A percentile compares a stretch with the other conserved stretches of the same genome.
phyloP scores from a whole-genome alignment of 2,888 invertebrate genomes.

The Hydriomena furcata region DNA sequence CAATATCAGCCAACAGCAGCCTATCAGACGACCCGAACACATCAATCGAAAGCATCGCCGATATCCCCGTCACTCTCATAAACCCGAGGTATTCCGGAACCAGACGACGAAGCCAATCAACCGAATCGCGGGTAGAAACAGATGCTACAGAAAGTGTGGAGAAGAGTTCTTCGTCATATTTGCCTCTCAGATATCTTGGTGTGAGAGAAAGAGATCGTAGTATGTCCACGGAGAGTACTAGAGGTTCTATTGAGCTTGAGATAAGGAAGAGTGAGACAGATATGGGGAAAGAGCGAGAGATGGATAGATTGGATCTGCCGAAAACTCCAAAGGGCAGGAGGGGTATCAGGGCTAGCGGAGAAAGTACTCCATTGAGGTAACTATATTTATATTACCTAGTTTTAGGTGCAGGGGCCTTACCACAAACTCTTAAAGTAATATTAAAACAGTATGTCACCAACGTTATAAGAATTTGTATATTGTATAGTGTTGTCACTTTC shows the following conservation, averaged over 20 bases:
- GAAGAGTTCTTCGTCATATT: conserved; percentile 5
- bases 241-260: not conserved
- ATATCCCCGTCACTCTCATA: conserved; percentile 69
- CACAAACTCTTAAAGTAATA: no score
- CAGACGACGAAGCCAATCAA: conserved; percentile 12
- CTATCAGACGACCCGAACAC: conserved; percentile 73
- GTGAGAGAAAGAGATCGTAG: conserved; percentile 2
- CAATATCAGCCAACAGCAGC: conserved; percentile 73
- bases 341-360: conserved; percentile 51
- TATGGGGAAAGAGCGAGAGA: not conserved
- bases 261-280: conserved; percentile 5
- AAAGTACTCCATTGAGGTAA: conserved; percentile 61
- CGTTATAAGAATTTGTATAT: no score
- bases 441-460: no score
- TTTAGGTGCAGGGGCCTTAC: no score
- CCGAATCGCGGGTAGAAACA: not conserved
- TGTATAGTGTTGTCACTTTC: no score
- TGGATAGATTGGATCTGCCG: conserved; percentile 41
- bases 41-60: conserved; percentile 74
- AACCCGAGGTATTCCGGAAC: conserved; percentile 64
- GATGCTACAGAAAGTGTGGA: no score
- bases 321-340: conserved; percentile 59
- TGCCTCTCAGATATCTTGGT: not conserved
- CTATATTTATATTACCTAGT: no score
- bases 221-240: conserved; percentile 3